Conservation (phyloP, 2,113 vertebrate genomes). For the Thryonomys swinderianus region DNA sequence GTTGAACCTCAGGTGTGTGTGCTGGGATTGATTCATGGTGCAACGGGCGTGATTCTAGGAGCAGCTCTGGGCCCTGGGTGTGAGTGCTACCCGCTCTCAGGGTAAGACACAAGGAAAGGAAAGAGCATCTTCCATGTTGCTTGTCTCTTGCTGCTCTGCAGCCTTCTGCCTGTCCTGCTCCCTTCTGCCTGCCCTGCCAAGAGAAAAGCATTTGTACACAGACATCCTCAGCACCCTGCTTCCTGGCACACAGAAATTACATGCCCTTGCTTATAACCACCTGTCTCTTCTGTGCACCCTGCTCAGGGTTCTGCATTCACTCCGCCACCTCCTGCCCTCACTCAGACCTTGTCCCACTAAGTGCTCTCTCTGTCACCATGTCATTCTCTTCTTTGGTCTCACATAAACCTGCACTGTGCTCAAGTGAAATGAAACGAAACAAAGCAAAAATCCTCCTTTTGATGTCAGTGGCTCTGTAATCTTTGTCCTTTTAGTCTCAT, state of each 20-base stretch:
- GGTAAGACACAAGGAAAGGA: not conserved
- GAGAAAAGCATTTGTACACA: not conserved
- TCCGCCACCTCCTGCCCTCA: not conserved
- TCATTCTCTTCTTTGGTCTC: not conserved
- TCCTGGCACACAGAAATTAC: not conserved
- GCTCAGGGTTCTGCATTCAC: not conserved
- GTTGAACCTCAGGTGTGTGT: not conserved
- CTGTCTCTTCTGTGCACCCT: not conserved
- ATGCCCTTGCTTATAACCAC: not conserved
- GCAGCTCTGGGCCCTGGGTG: not conserved
- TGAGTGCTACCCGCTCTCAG: not conserved
- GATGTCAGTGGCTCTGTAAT: not conserved
- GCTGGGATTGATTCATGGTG: not conserved
- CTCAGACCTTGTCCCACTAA: not conserved
- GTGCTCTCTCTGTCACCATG: not conserved
- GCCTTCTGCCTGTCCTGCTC: not conserved
- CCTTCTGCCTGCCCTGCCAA: not conserved
- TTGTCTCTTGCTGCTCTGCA: not conserved
- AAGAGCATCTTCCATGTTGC: not conserved
- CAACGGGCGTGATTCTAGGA: not conserved
- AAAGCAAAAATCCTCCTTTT: not conserved
- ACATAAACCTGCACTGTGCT: not conserved
- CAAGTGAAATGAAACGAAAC: slow-evolving; percentile 17
- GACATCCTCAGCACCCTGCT: not conserved
- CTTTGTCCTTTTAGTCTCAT: not conserved